phyloP scores from a whole-genome alignment of 1,140 invertebrate genomes.

The Lethrus apterus region DNA sequence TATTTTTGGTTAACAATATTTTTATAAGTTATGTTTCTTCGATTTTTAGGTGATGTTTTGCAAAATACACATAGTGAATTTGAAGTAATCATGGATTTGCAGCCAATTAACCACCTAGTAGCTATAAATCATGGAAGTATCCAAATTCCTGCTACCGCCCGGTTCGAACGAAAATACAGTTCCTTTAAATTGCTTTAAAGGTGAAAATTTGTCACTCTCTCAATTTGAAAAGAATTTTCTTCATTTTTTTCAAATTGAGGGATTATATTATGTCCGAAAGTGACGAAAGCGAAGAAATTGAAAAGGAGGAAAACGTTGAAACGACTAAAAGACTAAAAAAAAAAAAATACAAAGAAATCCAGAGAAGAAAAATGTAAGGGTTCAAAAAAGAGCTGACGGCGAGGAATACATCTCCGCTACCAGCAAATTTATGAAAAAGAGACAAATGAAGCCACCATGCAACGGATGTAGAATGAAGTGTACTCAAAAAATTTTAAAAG shows the following conservation, averaged over 20 bases:
- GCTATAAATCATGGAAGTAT: background rate
- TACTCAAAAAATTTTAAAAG: no score
- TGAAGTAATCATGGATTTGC: background rate
- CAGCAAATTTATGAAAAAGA: background rate
- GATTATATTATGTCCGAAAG: background rate
- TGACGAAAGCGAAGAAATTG: slow-evolving; percentile 4
- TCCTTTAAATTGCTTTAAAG: no score
- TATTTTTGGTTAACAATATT: no score
- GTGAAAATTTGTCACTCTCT: no score
- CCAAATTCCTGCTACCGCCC: background rate
- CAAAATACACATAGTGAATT: no score
- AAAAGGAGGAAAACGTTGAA: no score
- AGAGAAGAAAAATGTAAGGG: slow-evolving; percentile 6
- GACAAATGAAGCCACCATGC: background rate
- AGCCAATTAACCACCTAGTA: background rate
- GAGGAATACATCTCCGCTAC: slow-evolving; percentile 2
- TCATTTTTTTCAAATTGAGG: slow-evolving; percentile 2
- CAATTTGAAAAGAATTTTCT: background rate
- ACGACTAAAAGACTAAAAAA: no score
- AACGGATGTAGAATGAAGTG: no score
- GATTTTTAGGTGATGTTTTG: no score
- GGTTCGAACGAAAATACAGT: no score
- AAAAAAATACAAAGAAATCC: slow-evolving; percentile 4
- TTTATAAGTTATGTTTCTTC: no score
- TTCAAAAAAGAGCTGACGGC: slow-evolving; percentile 1